Conservation (phyloP, 1,140 invertebrate species). For the Drosophila malerkotliana region DNA sequence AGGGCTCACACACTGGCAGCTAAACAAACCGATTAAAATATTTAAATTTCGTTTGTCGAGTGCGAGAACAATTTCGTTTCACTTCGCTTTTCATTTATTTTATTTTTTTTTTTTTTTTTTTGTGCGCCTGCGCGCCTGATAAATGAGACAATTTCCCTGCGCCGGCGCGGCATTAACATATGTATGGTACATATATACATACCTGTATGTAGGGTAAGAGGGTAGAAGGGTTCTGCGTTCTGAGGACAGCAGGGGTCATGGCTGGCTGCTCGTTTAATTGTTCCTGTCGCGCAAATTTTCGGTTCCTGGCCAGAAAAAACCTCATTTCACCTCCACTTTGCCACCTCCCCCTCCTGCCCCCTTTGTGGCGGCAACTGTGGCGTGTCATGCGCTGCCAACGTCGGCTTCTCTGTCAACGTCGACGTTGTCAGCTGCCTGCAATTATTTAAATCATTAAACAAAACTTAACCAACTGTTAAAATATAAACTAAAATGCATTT, state of each 20-base stretch:
- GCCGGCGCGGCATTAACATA: slow-evolving; percentile 59
- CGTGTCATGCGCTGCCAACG: slow-evolving; percentile 36
- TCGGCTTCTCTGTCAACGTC: slow-evolving; percentile 14
- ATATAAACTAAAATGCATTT: slow-evolving; percentile 82
- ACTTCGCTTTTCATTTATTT: slow-evolving; percentile 26
- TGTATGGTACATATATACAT: slow-evolving; percentile 4
- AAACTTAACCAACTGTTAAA: slow-evolving; percentile 82
- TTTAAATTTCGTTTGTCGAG: slow-evolving; percentile 71
- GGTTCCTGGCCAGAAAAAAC: slow-evolving; percentile 46
- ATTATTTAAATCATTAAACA: slow-evolving; percentile 81
- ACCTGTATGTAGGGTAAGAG: no score
- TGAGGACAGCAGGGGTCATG: slow-evolving; percentile 43
- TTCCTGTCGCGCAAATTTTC: slow-evolving; percentile 75
- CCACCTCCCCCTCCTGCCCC: slow-evolving; percentile 7
- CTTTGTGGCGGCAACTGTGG: slow-evolving; percentile 22
- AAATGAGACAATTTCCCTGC: slow-evolving; percentile 73
- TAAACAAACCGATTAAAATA: slow-evolving; percentile 77
- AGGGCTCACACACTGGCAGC: slow-evolving; percentile 25
- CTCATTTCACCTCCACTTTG: slow-evolving; percentile 22
- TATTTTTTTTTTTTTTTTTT: slow-evolving; percentile 25
- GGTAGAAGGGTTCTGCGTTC: background rate
- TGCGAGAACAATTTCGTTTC: slow-evolving; percentile 54
- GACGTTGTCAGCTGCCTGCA: slow-evolving; percentile 44
- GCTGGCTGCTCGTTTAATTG: slow-evolving; percentile 74
- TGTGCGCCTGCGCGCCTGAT: slow-evolving; percentile 71